A percentile compares a stretch with the other conserved stretches of the same genome.
phyloP scores from a whole-genome alignment of 2,888 invertebrate genomes.

The Scaptomyza parva region DNA sequence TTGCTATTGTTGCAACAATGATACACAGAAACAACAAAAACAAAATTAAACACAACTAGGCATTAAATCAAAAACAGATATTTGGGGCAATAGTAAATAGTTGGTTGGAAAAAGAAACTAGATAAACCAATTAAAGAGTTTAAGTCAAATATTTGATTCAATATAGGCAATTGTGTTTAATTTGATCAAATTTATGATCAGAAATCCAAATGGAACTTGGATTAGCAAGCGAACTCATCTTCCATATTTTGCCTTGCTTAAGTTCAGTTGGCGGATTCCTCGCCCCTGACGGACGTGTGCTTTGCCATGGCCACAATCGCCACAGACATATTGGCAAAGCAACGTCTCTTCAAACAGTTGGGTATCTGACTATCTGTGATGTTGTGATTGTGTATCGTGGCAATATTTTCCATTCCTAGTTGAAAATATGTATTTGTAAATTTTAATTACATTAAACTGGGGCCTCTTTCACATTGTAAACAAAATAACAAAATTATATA shows the following conservation, averaged over 20 bases:
- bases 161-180: conserved; percentile 71
- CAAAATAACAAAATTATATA: background rate
- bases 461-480: background rate
- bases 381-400: background rate
- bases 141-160: background rate
- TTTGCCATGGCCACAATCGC: conserved; percentile 90
- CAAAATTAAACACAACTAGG: background rate
- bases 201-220: conserved; percentile 90
- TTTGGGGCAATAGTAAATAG: background rate
- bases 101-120: background rate
- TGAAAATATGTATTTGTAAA: too few relatives aligned
- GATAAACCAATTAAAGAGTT: background rate
- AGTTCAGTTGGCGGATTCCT: conserved; percentile 65
- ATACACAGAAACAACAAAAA: background rate
- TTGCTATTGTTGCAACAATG: background rate
- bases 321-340: conserved; percentile 4
- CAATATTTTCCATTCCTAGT: background rate
- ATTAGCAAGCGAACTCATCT: conserved; percentile 88
- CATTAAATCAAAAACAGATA: background rate
- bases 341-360: background rate
- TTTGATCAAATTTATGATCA: conserved; percentile 86
- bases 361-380: conserved; percentile 12
- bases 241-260: conserved; percentile 85
- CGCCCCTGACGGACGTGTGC: conserved; percentile 88
- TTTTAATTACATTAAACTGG: background rate